Base-by-base conservation (phyloP, 2,797 vertebrate species). In the Glossophaga mutica region DNA sequence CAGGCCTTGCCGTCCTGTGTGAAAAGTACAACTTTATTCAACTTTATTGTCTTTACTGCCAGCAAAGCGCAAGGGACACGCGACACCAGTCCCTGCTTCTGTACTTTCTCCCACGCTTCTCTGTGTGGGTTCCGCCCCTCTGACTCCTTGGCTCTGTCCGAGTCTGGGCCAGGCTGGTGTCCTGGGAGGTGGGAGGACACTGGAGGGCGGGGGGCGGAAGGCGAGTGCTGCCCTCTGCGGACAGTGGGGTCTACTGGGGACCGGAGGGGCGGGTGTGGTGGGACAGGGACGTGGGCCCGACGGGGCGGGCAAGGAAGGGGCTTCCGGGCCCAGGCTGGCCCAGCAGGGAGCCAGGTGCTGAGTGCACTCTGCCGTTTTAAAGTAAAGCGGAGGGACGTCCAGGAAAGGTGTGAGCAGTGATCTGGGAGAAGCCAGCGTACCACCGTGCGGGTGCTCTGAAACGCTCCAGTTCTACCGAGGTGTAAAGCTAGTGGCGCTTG, bases 401-500 rank as follows among this genome's bases (percentile, higher is more conserved):
- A 6, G 24, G 24, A 15, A 22, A 12, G 14, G 32, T 37, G 1
- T 67, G 92, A 71, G 44, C 3, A 18, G 52, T 34, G 57, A 46
- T 68, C 34, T 50, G 92, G 37, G 82, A 73, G 11, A 67, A 52
- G 15, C 42, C 62, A 55, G 65, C 46, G 55, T 44, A 37, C 37
- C 48, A 37, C 2, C 26, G 4, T 2, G 2, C 65, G 1, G 67
- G 78, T 22, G 26, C 32, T 12, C 74, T 77, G 89, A 78, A 74
- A 62, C 81, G 68, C 52, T 78, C 8, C 52, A 37, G 39, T 65
- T 39, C 22, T 26, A 0, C 21, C 55, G 22, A 29, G 24, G 9
- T 9, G 0, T 46, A 2, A 5, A 6, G 39, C 5, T 85, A 3
- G 37, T 71, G 0, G 2, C 52, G 59, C 50, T 4, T 5, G 12